Evolutionary conservation across 2,113 vertebrate genomes (phyloP).

Genomic region (Bubo blakistoni): DNA sequence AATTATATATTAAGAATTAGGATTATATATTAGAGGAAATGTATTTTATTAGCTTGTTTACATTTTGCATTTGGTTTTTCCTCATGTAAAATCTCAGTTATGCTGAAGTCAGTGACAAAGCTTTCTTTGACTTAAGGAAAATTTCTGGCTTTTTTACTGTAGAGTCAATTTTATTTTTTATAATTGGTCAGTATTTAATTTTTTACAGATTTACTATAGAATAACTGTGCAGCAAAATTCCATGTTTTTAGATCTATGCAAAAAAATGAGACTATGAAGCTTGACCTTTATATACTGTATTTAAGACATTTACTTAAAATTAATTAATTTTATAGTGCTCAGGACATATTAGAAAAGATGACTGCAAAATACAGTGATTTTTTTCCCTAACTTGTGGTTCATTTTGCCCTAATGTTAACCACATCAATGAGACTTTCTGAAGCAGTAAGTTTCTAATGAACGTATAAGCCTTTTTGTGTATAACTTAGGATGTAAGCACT

Average conservation of each 20-base stretch:
- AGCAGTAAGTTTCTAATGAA: not conserved
- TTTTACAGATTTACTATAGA: not conserved
- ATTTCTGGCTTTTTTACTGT: not conserved
- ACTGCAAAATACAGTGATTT: not conserved
- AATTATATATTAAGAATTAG: not conserved
- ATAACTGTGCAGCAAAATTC: not conserved
- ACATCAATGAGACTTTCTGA: not conserved
- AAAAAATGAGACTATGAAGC: not conserved
- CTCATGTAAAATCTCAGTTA: not conserved
- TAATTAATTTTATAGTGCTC: not conserved
- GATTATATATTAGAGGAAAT: not conserved
- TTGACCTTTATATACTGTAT: not conserved
- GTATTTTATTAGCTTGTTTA: not conserved
- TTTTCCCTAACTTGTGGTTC: not conserved
- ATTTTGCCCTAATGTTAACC: not conserved
- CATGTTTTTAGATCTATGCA: not conserved
- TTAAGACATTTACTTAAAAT: not conserved
- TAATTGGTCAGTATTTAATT: not conserved
- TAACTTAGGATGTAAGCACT: not conserved
- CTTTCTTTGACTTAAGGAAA: not conserved
- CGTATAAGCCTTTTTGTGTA: not conserved
- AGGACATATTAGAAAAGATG: not conserved
- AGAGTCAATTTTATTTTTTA: not conserved
- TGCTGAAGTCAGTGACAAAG: not conserved
- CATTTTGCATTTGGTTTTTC: not conserved